Base-by-base conservation (phyloP, 64 coral and sea anemone species). In the Astreopora myriophthalma region DNA sequence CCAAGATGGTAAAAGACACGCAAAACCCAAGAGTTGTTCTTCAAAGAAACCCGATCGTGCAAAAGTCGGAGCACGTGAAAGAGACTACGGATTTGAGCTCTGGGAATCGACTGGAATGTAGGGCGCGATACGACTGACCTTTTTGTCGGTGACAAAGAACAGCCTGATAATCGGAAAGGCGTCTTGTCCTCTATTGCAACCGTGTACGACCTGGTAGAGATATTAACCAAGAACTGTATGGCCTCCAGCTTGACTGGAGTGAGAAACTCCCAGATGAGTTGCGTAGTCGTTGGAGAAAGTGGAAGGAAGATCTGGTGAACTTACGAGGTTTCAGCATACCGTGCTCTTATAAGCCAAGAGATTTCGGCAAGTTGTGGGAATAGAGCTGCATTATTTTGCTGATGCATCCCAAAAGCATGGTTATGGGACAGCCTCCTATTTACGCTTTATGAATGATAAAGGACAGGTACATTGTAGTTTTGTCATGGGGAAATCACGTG, bases 91-190 rank as follows among this genome's bases (percentile, higher is more conserved):
- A n/a, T n/a, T n/a, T n/a, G 69, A 84, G 77, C 87, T 2, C 74
- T 89, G n/a, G 87, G 58, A 51, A 90, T 94, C 63, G 20, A 73
- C 33, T 90, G 87, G 87, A 74, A 94, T 48, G 82, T 94, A 17
- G 79, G 86, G 33, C 80, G 60, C 28, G 86, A 94, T 34, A 79
- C 3, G 27, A 32, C 57, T 19, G 20, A 79, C 48, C 33, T 79
- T 33, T 11, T 52, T 20, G 6, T 79, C 5, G 16, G 48, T 48
- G 87, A 67, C 1, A 20, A 9, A 29, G 74, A 84, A 79, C 33
- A 76, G 40, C 70, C 27, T 3, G 49, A 55, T n/a, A 17, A 55
- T 3, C 3, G 10, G 49, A 16, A 55, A 55, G 49, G 40, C 11
- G 40, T 44, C 40, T 44, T 3, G 11, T 3, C 49, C 16, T 55